Evolutionary conservation across 2,113 vertebrate species (phyloP).

Genomic region (Triplophysa rosa): DNA sequence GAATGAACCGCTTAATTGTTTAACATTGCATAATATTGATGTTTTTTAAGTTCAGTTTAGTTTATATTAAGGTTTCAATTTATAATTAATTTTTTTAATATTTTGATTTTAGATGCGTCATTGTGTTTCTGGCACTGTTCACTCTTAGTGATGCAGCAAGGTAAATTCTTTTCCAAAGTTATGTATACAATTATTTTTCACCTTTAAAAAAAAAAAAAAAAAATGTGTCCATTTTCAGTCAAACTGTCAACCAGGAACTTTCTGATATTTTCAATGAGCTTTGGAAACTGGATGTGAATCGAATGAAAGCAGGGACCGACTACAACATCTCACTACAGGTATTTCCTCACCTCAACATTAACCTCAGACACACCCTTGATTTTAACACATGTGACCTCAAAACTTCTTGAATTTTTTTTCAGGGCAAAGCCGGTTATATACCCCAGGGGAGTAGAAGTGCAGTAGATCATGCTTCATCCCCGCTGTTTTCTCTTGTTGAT

Average conservation of each 20-base stretch:
- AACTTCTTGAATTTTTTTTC: not conserved
- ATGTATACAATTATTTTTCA: not conserved
- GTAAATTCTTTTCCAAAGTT: slow-evolving; percentile 16
- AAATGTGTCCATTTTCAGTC: slow-evolving; percentile 51
- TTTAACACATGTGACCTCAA: not conserved
- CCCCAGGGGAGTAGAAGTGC: slow-evolving; percentile 68
- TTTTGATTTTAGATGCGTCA: not conserved
- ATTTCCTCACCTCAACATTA: not conserved
- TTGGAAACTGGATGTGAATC: slow-evolving; percentile 71
- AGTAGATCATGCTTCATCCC: slow-evolving; percentile 69
- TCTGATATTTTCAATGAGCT: slow-evolving; percentile 70
- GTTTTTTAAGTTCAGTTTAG: too few species aligned
- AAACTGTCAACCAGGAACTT: slow-evolving; percentile 68
- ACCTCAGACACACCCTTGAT: not conserved
- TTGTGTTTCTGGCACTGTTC: slow-evolving; percentile 32
- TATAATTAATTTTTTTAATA: not conserved
- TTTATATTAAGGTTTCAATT: too few species aligned
- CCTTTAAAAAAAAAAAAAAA: not conserved
- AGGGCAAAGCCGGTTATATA: slow-evolving; percentile 77
- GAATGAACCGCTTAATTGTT: too few species aligned
- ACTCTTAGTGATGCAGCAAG: slow-evolving; percentile 34
- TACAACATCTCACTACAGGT: slow-evolving; percentile 75
- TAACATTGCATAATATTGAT: too few species aligned
- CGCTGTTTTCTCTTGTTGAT: slow-evolving; percentile 75
- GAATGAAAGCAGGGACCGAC: slow-evolving; percentile 66